These are phyloP conservation scores for Theretra japonica DNA, from an alignment of 2,888 invertebrate genomes.

Conservation along the genomic window DNA sequence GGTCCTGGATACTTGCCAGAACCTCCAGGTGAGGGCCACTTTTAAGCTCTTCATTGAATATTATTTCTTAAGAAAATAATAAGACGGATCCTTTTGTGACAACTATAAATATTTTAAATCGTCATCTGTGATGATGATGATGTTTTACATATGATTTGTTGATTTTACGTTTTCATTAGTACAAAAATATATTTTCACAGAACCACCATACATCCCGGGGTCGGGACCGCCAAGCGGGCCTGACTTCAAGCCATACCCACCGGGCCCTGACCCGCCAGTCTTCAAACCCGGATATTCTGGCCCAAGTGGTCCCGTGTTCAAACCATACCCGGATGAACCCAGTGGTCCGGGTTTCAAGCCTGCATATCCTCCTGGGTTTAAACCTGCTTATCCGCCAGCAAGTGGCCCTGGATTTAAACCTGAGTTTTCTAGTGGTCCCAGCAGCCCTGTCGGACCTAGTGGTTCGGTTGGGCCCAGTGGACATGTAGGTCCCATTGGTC, in stretches of 20 bases:
- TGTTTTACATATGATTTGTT: too few relatives aligned
- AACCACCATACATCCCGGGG: conserved; percentile 53
- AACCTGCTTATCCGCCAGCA: conserved; percentile 37
- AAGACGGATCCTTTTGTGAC: too few relatives aligned
- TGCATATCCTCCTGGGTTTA: conserved; percentile 29
- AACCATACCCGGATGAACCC: conserved; percentile 47
- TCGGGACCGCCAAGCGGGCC: conserved; percentile 54
- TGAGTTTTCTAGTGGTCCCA: conserved; percentile 30
- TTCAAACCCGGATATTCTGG: conserved; percentile 40
- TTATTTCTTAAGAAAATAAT: too few relatives aligned
- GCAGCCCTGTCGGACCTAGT: not conserved
- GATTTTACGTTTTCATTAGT: too few relatives aligned
- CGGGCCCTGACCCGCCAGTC: conserved; percentile 35
- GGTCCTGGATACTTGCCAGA: conserved; percentile 54
- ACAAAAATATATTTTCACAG: conserved; percentile 45
- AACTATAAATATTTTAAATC: too few relatives aligned
- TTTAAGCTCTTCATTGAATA: too few relatives aligned
- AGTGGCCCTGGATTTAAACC: conserved; percentile 36
- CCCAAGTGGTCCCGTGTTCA: conserved; percentile 48
- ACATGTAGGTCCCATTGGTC: not conserved
- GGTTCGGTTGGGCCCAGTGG: conserved; percentile 27
- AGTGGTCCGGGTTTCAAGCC: conserved; percentile 42
- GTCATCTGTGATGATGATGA: too few relatives aligned
- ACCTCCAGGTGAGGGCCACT: conserved; percentile 52
- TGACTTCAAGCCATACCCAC: conserved; percentile 43